Evolutionary conservation across 2,113 vertebrate genomes (phyloP), one percentile per base, ranked within the genome.

Genomic region (Mustela lutreola): DNA sequence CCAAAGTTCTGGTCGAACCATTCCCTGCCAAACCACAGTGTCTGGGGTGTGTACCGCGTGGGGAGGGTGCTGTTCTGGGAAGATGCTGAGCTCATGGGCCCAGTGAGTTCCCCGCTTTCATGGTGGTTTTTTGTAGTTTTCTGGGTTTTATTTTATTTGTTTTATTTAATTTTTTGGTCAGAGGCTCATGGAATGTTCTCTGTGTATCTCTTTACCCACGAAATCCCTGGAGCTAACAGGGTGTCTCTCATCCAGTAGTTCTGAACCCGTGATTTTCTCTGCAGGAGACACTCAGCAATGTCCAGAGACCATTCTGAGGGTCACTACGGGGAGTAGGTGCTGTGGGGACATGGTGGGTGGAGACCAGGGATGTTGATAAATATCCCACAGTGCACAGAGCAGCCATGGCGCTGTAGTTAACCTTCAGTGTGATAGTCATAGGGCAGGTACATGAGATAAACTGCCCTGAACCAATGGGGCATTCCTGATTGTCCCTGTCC

Each of bases 1-100:
- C 42, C 58, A 14, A 7, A 63, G 73, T 28, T 65, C 14, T 7
- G 42, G 31, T 18, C 1, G 14, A 65, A 36, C 3, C 56, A 2
- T 28, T 36, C 33, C 21, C 75, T 21, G 60, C 75, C 60, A 53
- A 16, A 14, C 73, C 1, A 1, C 18, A 15, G 71, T 4, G 8
- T 39, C 2, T 4, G 3, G 19, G 28, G 56, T 1, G 14, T 5
- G 2, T 6, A 0, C 9, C 5, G 7, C 4, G 0, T 21, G 28
- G 56, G 56, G 31, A 65, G 15, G 31, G 31, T 2, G 45, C 31
- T n/a, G 21, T 79, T 65, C 14, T 42, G 3, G 58, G 50, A 79
- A 76, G 67, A 12, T 45, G 4, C 39, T 3, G 87, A 28, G 45
- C 60, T 21, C 3, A 39, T 4, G 12, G 21, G 22, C 42, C 24